Evolutionary conservation across 2,113 vertebrate species (phyloP), one percentile per base, ranked within the genome.

Genomic region (Anarhynchus alexandrinus): DNA sequence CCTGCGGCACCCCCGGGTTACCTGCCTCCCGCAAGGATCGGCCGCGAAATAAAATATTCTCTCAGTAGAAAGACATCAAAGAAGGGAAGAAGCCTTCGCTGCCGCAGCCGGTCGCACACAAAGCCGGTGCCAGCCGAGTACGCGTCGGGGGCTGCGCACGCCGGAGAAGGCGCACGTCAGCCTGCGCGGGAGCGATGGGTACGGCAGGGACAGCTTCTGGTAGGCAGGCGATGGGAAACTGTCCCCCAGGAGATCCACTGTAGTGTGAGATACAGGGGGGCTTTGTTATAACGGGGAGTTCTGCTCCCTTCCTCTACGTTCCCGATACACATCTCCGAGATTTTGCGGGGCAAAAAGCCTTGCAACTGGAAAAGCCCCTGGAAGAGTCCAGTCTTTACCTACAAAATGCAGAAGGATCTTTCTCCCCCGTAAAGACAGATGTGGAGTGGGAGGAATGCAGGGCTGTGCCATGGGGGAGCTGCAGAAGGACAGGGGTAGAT

Each of bases 241-340:
- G 6, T 55, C 64, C 64, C 82, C 45, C 32, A 5, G 62, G 21
- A 52, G 38, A 81, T 23, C 32, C 22, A 5, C 67, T 21, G 29
- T 2, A 64, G 25, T 43, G 16, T 4, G 9, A n/a, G 55, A 21
- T 1, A 22, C 0, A 2, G 5, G 26, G 2, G 2, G 3, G 5
- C 22, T 22, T 17, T 47, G 10, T 58, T 45, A 7, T 3, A 32
- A 40, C 1, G 3, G 17, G 38, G 64, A 73, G 69, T 47, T 84
- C 15, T 57, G 45, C 11, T 45, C 82, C 45, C 11, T 43, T 71
- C 47, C 36, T 25, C 9, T 10, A 4, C n/a, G 47, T 22, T 86
- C 47, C 77, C 45, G 54, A 13, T n/a, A 36, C 80, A 22, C 23
- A 42, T 19, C 32, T 25, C 57, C 54, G 40, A 9, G 58, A 10